A percentile compares a stretch with the other conserved stretches of the same genome.
phyloP scores from a whole-genome alignment of 1,140 invertebrate genomes.

The Chelonus insularis region DNA sequence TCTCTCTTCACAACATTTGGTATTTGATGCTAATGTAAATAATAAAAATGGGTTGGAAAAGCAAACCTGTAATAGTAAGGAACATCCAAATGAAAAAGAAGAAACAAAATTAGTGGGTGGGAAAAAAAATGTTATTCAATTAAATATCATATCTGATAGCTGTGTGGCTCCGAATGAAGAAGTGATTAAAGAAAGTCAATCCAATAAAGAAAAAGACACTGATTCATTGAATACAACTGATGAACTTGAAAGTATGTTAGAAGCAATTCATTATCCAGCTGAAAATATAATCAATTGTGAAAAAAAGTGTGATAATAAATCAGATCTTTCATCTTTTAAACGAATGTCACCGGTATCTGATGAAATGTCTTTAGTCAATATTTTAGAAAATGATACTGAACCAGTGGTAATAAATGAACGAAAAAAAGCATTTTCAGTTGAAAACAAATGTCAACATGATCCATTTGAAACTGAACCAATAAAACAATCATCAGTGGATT shows the following conservation, averaged over 20 bases:
- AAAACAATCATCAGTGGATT: not conserved
- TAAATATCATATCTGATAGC: constrained; percentile 4
- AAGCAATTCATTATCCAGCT: constrained; percentile 57
- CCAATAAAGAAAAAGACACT: constrained; percentile 38
- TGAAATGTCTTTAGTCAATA: constrained; percentile 55
- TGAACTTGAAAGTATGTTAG: constrained; percentile 56
- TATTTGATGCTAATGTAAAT: constrained; percentile 15
- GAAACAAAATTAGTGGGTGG: constrained; percentile 12
- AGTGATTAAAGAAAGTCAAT: not conserved
- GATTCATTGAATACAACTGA: constrained; percentile 54
- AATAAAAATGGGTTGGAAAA: constrained; percentile 6
- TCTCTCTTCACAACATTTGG: constrained; percentile 36
- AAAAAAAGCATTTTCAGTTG: constrained; percentile 36
- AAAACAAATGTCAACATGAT: too few species aligned
- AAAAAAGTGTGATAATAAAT: constrained; percentile 39
- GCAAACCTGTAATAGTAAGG: not conserved
- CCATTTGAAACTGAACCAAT: too few species aligned
- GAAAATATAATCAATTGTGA: constrained; percentile 47
- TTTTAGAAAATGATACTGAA: constrained; percentile 55
- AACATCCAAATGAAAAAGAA: not conserved
- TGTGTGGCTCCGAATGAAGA: not conserved
- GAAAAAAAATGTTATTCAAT: constrained; percentile 25
- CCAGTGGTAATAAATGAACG: constrained; percentile 38
- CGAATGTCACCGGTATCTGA: constrained; percentile 54
- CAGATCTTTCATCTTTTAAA: constrained; percentile 39